Evolutionary conservation across 2,888 invertebrate species (phyloP).

Genomic region (Charanyca ferruginea): DNA sequence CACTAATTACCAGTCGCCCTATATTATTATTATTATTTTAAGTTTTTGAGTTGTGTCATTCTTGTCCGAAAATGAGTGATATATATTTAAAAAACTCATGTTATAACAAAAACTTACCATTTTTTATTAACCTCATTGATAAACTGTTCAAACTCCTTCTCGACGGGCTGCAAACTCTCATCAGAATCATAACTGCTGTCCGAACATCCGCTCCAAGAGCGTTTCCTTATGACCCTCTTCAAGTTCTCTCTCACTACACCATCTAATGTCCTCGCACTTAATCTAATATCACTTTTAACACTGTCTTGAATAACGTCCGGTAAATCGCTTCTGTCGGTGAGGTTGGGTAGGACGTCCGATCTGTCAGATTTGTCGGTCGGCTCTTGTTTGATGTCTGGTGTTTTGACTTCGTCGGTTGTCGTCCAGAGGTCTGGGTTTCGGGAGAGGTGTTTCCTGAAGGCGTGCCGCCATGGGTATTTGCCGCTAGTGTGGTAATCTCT

Average conservation of each 20-base stretch:
- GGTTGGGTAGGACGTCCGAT: slow-evolving; percentile 33
- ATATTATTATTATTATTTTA: too few relatives aligned
- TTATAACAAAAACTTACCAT: slow-evolving; percentile 78
- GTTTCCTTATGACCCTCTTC: slow-evolving; percentile 75
- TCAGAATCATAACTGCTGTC: slow-evolving; percentile 85
- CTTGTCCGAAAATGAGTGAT: too few relatives aligned
- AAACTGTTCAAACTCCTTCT: slow-evolving; percentile 85
- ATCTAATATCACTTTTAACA: slow-evolving; percentile 83
- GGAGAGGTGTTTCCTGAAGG: slow-evolving; percentile 82
- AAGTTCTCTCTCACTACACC: slow-evolving; percentile 75
- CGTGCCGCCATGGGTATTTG: slow-evolving; percentile 84
- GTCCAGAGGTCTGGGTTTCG: slow-evolving; percentile 80
- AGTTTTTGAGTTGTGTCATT: too few relatives aligned
- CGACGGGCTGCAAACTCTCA: slow-evolving; percentile 84
- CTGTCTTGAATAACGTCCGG: slow-evolving; percentile 69
- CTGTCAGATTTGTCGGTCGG: slow-evolving; percentile 46
- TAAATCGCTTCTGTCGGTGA: slow-evolving; percentile 39
- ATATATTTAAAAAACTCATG: too few relatives aligned
- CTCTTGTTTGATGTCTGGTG: slow-evolving; percentile 61
- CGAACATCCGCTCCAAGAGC: slow-evolving; percentile 81
- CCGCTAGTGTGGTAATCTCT: slow-evolving; percentile 86
- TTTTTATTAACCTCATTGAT: slow-evolving; percentile 86
- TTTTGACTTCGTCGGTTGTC: slow-evolving; percentile 42
- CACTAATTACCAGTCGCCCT: too few relatives aligned
- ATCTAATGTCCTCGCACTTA: slow-evolving; percentile 78